Evolutionary conservation across 2,113 vertebrate genomes (phyloP), one percentile per base, ranked within the genome.

Genomic region (Spheniscus mendiculus): DNA sequence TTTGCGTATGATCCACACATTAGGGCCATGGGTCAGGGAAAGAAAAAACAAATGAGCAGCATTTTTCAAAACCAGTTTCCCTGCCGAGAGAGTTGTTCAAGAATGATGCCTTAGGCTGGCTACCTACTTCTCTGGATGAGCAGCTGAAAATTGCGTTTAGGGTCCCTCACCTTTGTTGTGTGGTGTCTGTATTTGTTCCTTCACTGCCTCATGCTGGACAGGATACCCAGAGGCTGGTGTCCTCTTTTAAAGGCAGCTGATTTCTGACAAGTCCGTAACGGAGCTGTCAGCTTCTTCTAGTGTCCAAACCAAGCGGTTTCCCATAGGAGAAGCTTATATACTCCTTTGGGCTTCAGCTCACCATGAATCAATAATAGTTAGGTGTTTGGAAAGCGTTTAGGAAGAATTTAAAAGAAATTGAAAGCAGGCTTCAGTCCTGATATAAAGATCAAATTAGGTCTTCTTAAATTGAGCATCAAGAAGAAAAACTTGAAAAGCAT

Each of bases 11-110:
- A 96, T 92, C 49, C 78, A 53, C 77, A 62, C 20, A 6, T 83
- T 72, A 82, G 22, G 77, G 86, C 83, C 77, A 65, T 14, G 8
- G 91, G 87, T 94, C 65, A 95, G 83, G 42, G 56, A 83, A 87
- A 50, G 77, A 80, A 84, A 96, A 94, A 71, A 3, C 69, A 92
- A 96, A 95, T 62, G 90, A 96, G 83, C 86, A 96, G 16, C 73
- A 89, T 92, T 95, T 94, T 93, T 95, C 83, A 95, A 89, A 97
- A 93, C 38, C 80, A 36, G 70, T 83, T 97, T 95, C 32, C 66
- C 89, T 87, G 45, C 90, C 1, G 7, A 90, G 56, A 91, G 58
- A 82, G 32, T 77, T 85, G 83, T 66, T 80, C 30, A 76, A 84
- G 77, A 93, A 89, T 49, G 84, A 53, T 82, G 92, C 96, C 93